Evolutionary conservation across 2,113 vertebrate genomes (phyloP), one percentile per base, ranked within the genome.

Genomic region (Gallinago jamesoni): DNA sequence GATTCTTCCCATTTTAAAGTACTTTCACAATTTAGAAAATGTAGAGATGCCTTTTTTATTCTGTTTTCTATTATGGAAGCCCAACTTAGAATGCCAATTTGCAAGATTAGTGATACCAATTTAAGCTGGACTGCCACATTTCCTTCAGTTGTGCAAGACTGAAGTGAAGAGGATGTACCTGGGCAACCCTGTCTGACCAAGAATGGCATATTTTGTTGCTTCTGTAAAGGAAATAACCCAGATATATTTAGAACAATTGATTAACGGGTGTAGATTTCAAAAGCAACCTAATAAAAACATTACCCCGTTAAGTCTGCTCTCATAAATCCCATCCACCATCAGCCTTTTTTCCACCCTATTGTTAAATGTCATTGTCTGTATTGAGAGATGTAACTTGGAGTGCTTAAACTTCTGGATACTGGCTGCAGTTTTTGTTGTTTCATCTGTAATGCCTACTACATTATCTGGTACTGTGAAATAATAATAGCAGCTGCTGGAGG

Each of bases 251-350:
- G 50, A 81, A 47, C 33, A 45, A 48, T 33, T 69, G 7, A 60
- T 89, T 64, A 87, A 87, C n/a, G 39, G 12, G 28, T 16, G 25
- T 12, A 23, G 14, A 66, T 80, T 88, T 88, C 37, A 63, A 74
- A 89, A 60, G 50, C 68, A 84, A 12, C 33, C 39, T 77, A 41
- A 30, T 52, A 68, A 77, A 84, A 45, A 53, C 10, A 23, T 37
- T 62, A 9, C 10, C 22, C 28, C 0, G 0, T 74, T 74, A 35
- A 68, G 9, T 24, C 15, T 74, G 2, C 17, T 62, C 9, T 50
- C 23, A 16, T 74, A 53, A 84, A 39, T 52, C 4, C 0, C 55
- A 43, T 77, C 47, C 31, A 77, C 10, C 17, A 81, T 30, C 4
- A 62, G 21, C 27, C 14, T 70, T 75, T 73, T 24, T 24, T 14